Conservation (phyloP, 2,113 vertebrate genomes). For the Castor canadensis region DNA sequence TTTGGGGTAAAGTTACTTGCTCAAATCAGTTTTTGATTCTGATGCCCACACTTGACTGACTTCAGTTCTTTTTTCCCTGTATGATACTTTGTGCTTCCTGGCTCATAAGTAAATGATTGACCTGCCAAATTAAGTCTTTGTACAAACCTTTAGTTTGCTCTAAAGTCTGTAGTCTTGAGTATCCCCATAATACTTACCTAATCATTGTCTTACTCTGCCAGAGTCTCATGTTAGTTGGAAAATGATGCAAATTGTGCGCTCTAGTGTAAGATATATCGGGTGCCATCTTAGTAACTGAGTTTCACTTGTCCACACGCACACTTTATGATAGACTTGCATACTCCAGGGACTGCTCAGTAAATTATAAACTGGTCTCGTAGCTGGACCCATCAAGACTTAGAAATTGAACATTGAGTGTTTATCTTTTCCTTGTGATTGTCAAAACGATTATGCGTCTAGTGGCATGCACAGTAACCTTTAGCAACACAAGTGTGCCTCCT, state of each 20-base stretch:
- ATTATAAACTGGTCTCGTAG: not conserved
- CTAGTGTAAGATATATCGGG: not conserved
- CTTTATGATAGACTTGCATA: not conserved
- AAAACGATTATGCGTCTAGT: constrained; percentile 31
- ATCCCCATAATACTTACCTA: not conserved
- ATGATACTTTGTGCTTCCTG: not conserved
- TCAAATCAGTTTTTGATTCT: not conserved
- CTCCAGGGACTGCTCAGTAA: not conserved
- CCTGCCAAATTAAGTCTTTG: not conserved
- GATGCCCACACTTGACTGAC: not conserved
- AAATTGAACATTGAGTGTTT: constrained; percentile 39
- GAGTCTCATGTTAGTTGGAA: not conserved
- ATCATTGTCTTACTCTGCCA: not conserved
- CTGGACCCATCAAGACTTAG: constrained; percentile 1
- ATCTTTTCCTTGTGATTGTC: constrained; percentile 23
- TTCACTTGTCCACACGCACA: not conserved
- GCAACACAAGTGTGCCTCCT: not conserved
- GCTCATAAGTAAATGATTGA: not conserved
- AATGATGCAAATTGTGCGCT: not conserved
- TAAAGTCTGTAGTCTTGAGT: not conserved
- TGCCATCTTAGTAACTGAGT: not conserved
- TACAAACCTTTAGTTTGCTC: not conserved
- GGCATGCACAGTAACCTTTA: constrained; percentile 22
- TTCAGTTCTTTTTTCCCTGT: not conserved
- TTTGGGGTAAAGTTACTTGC: not conserved